A percentile compares a stretch with the other conserved stretches of the same genome.
Evolutionary conservation across 2,797 vertebrate species (phyloP).

Genomic region (Balearica regulorum): DNA sequence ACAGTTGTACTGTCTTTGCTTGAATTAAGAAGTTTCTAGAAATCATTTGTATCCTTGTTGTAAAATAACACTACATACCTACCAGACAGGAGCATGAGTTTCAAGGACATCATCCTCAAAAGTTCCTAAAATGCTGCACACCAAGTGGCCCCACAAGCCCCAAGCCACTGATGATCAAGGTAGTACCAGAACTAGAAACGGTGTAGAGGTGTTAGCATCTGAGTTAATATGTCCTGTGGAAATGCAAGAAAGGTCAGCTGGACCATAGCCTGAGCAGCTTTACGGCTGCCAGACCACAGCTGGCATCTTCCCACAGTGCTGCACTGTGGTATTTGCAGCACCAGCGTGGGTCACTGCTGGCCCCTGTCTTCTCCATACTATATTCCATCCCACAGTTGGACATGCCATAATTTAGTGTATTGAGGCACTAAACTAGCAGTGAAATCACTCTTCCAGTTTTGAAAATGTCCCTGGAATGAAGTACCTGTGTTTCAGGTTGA

Average conservation of each 20-base stretch:
- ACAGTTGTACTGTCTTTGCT: fast-evolving
- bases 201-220: neutral
- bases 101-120: neutral
- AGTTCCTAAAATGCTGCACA: neutral
- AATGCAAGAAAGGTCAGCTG: neutral
- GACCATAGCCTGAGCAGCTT: neutral
- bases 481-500: neutral
- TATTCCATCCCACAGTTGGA: neutral
- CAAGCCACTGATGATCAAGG: neutral
- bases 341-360: neutral
- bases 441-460: neutral
- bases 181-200: neutral
- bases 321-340: neutral
- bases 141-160: neutral
- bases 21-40: neutral
- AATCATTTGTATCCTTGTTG: neutral
- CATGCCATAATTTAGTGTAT: neutral
- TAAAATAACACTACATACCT: neutral
- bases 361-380: neutral
- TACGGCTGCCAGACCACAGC: neutral
- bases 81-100: neutral
- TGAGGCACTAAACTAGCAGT: neutral
- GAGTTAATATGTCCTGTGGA: neutral
- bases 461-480: neutral
- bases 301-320: neutral